phyloP scores from a whole-genome alignment of 1,140 invertebrate species.

The Musca vetustissima region DNA sequence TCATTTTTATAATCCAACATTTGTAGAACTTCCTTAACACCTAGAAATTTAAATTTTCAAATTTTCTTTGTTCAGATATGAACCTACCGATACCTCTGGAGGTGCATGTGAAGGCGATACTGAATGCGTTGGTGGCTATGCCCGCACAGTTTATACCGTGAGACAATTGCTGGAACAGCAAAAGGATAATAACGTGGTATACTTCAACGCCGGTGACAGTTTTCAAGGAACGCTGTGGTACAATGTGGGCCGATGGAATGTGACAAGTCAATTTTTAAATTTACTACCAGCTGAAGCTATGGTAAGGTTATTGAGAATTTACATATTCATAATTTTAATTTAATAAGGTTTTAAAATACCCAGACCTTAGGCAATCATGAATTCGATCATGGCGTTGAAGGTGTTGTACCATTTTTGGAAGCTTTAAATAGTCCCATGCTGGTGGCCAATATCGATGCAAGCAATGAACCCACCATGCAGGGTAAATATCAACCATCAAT shows the following conservation, averaged over 20 bases:
- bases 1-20: no score
- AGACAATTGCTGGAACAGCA: slow-evolving; percentile 59
- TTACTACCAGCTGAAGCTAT: slow-evolving; percentile 75
- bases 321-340: neutral
- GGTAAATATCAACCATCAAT: slow-evolving; percentile 64
- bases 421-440: slow-evolving; percentile 67
- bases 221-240: slow-evolving; percentile 88
- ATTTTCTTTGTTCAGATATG: no score
- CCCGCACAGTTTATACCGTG: slow-evolving; percentile 65
- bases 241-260: slow-evolving; percentile 74
- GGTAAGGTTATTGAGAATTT: no score
- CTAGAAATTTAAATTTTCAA: no score
- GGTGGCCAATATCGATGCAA: slow-evolving; percentile 75
- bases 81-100: slow-evolving; percentile 65
- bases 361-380: slow-evolving; percentile 88
- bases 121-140: slow-evolving; percentile 73
- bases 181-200: slow-evolving; percentile 65
- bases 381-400: slow-evolving; percentile 78
- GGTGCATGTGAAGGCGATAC: slow-evolving; percentile 61
- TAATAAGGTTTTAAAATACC: slow-evolving; percentile 10
- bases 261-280: slow-evolving; percentile 75
- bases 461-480: slow-evolving; percentile 68
- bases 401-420: slow-evolving; percentile 73
- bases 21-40: no score
- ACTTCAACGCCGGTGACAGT: slow-evolving; percentile 82